These are phyloP conservation scores for Eidolon helvum DNA, from an alignment of 2,113 vertebrate genomes.

Conservation along the genomic window DNA sequence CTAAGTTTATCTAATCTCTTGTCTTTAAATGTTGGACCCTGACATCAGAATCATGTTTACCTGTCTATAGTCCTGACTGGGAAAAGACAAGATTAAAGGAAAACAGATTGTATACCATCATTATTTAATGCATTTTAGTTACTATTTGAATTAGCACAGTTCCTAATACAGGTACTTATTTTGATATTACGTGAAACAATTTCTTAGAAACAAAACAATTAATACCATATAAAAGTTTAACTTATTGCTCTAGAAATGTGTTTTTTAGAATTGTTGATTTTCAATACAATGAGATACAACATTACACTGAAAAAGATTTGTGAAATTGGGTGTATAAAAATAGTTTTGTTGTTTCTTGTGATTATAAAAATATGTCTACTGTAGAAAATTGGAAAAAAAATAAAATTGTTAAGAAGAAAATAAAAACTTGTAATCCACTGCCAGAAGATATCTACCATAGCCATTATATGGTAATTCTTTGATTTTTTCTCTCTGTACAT, in stretches of 20 bases:
- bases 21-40: neutral
- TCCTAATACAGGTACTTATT: neutral
- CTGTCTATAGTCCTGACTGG: neutral
- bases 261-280: slow-evolving; percentile 45
- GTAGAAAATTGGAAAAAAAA: slow-evolving; percentile 17
- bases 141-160: neutral
- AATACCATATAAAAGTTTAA: slow-evolving; percentile 44
- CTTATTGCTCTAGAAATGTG: slow-evolving; percentile 37
- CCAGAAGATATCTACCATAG: neutral
- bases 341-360: slow-evolving; percentile 28
- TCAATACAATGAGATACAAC: slow-evolving; percentile 33
- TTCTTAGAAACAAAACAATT: slow-evolving; percentile 38
- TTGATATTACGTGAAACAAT: slow-evolving; percentile 10
- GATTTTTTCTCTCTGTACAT: neutral
- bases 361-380: slow-evolving; percentile 43
- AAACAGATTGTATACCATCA: too few species aligned
- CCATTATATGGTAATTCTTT: neutral
- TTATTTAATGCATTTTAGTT: neutral
- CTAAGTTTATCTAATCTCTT: neutral
- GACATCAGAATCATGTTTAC: neutral
- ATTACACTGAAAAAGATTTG: slow-evolving; percentile 6
- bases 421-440: neutral
- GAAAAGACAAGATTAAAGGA: neutral
- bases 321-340: slow-evolving; percentile 29
- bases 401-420: slow-evolving; percentile 20